phyloP scores from a whole-genome alignment of 2,113 vertebrate species.

The Pachypanchax playfairii region DNA sequence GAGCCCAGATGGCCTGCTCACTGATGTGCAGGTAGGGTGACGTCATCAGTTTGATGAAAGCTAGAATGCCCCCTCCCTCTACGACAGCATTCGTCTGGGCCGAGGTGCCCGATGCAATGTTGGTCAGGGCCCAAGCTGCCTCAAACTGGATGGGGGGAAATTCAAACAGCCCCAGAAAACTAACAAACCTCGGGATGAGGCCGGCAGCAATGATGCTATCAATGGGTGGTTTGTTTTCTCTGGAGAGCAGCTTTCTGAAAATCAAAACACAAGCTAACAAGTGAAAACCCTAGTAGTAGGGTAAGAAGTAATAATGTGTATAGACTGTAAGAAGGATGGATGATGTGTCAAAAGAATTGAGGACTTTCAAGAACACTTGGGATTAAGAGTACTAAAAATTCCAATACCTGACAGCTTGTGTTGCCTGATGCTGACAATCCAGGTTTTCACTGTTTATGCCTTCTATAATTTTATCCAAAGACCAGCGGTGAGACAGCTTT shows the following conservation, averaged over 20 bases:
- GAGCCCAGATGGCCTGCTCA: constrained; percentile 93
- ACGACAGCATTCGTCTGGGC: constrained; percentile 90
- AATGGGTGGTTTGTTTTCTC: constrained; percentile 88
- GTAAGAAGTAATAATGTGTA: neutral
- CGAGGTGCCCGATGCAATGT: constrained; percentile 91
- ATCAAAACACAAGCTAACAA: neutral
- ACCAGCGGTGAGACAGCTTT: constrained; percentile 84
- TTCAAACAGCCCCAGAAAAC: constrained; percentile 82
- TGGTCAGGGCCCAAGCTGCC: constrained; percentile 93
- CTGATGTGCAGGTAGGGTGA: constrained; percentile 89
- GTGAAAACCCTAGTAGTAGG: no score
- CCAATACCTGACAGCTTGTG: constrained; percentile 88
- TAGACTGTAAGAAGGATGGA: neutral
- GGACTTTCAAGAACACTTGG: neutral
- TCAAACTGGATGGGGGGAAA: constrained; percentile 93
- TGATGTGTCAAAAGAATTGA: no score
- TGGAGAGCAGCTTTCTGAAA: constrained; percentile 89
- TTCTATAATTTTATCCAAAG: constrained; percentile 87
- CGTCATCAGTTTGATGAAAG: constrained; percentile 85
- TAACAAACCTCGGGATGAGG: constrained; percentile 87
- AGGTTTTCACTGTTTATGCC: constrained; percentile 81
- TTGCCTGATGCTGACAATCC: constrained; percentile 88
- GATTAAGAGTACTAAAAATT: neutral
- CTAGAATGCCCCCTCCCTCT: constrained; percentile 88
- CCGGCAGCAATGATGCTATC: constrained; percentile 87